These are phyloP conservation scores for Acanthornis magna DNA, from an alignment of 2,797 vertebrate genomes.

Conservation along the genomic window DNA sequence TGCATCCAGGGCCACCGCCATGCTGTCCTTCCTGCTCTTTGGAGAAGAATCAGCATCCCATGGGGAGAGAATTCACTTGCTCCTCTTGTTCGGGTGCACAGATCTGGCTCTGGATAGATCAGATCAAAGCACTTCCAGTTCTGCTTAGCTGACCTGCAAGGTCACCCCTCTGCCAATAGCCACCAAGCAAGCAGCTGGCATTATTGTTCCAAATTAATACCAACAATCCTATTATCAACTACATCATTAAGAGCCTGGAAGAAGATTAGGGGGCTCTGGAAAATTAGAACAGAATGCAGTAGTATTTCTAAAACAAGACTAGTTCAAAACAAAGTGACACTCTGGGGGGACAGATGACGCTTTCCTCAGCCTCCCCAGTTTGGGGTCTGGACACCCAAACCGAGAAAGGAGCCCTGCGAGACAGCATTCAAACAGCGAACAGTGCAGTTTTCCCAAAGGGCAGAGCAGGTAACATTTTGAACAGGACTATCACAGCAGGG, in stretches of 20 bases:
- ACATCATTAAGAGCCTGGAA: constrained; percentile 83
- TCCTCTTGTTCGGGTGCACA: constrained; percentile 4
- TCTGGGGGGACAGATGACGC: not conserved
- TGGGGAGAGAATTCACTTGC: constrained; percentile 46
- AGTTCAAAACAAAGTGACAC: constrained; percentile 43
- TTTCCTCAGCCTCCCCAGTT: not conserved
- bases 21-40: constrained; percentile 67
- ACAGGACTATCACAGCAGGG: constrained; percentile 50
- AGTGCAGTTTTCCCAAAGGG: not conserved
- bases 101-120: constrained; percentile 62
- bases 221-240: constrained; percentile 81
- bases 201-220: constrained; percentile 77
- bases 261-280: constrained; percentile 92
- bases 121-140: constrained; percentile 70
- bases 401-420: not conserved
- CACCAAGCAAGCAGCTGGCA: constrained; percentile 70
- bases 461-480: not conserved
- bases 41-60: constrained; percentile 78
- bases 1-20: constrained; percentile 86
- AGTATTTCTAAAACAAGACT: constrained; percentile 65
- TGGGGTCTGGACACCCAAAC: not conserved
- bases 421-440: not conserved
- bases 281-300: constrained; percentile 84
- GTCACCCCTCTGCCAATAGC: constrained; percentile 71
- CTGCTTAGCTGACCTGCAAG: constrained; percentile 63